A percentile compares a stretch with the other conserved stretches of the same genome.
Conservation (phyloP, 2,113 vertebrate genomes). For the Eolophus roseicapilla region DNA sequence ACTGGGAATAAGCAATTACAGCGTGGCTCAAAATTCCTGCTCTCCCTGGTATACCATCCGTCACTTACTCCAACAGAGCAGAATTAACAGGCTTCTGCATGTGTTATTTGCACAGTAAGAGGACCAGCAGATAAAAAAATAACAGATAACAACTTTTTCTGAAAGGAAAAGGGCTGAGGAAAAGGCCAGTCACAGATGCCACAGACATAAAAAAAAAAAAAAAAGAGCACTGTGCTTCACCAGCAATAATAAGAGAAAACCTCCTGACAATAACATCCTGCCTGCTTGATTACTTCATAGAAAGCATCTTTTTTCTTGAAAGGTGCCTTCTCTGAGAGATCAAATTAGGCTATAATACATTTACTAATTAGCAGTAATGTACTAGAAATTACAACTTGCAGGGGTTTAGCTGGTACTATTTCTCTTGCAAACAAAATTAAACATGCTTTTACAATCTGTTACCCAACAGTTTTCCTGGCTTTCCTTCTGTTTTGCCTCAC, state of each 20-base stretch:
- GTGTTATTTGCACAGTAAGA: background rate
- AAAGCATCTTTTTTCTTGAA: background rate
- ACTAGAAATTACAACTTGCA: slow-evolving; percentile 3
- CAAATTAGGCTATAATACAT: background rate
- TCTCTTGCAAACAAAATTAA: slow-evolving; percentile 32
- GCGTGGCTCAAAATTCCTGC: background rate
- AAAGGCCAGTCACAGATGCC: background rate
- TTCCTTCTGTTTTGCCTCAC: slow-evolving; percentile 31
- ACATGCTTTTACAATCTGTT: slow-evolving; percentile 37
- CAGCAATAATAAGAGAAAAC: fast-evolving
- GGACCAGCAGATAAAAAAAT: background rate
- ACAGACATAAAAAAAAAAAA: background rate
- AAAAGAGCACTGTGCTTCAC: background rate
- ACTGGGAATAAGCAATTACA: background rate
- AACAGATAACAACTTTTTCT: background rate
- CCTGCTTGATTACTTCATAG: background rate
- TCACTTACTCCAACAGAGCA: background rate
- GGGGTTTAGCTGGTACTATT: background rate
- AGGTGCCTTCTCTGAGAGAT: background rate
- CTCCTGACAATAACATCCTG: background rate
- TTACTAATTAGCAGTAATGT: slow-evolving; percentile 26
- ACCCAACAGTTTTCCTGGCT: background rate
- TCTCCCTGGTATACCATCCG: fast-evolving
- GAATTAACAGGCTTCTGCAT: background rate
- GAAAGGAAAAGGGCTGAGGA: background rate